These are phyloP conservation scores for Synanthedon tipuliformis DNA, from an alignment of 2,888 invertebrate genomes.

Conservation along the genomic window DNA sequence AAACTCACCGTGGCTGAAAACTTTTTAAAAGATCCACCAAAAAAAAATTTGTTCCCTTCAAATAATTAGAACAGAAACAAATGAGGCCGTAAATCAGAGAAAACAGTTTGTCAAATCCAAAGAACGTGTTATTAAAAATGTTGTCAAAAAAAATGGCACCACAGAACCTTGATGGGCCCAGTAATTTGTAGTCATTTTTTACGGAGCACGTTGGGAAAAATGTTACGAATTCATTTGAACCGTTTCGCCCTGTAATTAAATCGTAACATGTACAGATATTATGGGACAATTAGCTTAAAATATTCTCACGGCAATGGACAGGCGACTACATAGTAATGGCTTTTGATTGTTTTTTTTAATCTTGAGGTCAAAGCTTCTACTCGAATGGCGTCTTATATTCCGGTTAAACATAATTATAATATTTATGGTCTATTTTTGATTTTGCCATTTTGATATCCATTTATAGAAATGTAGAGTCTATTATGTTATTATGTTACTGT, in stretches of 20 bases:
- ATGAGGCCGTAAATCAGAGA: conserved; percentile 36
- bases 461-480: too few species aligned
- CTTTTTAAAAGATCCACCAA: too few species aligned
- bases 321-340: conserved; percentile 24
- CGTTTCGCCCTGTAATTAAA: conserved; percentile 52
- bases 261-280: conserved; percentile 24
- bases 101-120: conserved; percentile 38
- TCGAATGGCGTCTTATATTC: too few species aligned
- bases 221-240: conserved; percentile 33
- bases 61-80: conserved; percentile 16
- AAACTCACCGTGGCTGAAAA: too few species aligned
- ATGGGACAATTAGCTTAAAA: conserved; percentile 14
- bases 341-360: conserved; percentile 14
- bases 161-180: conserved; percentile 27
- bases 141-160: conserved; percentile 23
- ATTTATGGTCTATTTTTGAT: too few species aligned
- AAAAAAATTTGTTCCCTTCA: conserved; percentile 3
- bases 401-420: too few species aligned
- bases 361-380: conserved; percentile 10
- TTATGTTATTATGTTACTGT: too few species aligned
- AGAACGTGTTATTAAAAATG: conserved; percentile 32
- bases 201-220: conserved; percentile 20
- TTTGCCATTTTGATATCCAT: too few species aligned
- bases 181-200: conserved; percentile 41
- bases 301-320: conserved; percentile 31